Evolutionary conservation across 2,797 vertebrate species (phyloP), one percentile per base, ranked within the genome.

Genomic region (Rhinogobio ventralis): DNA sequence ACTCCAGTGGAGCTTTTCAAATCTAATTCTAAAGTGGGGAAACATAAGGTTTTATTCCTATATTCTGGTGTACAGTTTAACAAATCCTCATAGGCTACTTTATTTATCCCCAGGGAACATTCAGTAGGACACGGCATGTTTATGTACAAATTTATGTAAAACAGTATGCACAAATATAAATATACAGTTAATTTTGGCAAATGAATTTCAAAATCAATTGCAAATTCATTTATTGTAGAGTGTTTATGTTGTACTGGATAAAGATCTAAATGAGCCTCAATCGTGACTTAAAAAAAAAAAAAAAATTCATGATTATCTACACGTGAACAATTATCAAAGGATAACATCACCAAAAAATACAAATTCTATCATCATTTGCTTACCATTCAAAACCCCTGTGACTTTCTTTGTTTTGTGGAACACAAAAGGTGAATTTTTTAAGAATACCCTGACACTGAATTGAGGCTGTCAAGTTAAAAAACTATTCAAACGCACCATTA

Each of bases 1-100:
- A 84, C 53, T 78, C 19, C 39, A 78, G 30, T 55, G 45, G 49
- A 83, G 81, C 45, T 75, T 75, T 51, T 79, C n/a, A 45, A 66
- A 73, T 57, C 6, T 71, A 8, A 49, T 64, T 64, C 28, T 73
- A 46, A 49, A 49, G 25, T 62, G 28, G 42, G 69, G 80, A 82
- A 72, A 82, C 69, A 74, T 82, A 82, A 49, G 69, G 55, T 64
- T 82, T 25, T 62, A 73, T 82, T 62, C 1, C 68, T 33, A 20
- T 3, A 57, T 33, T 81, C 17, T 60, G 67, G 7, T 81, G 11
- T 73, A 46, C 19, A 46, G 39, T 79, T 79, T 64, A 23, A 79
- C 28, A 73, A 73, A 17, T 7, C 64, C 23, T 33, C 68, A 49
- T 2, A 75, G 28, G 30, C 46, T 45, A 15, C 7, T 60, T 81